Conservation (phyloP, 2,113 vertebrate species). For the Chaenocephalus aceratus region DNA sequence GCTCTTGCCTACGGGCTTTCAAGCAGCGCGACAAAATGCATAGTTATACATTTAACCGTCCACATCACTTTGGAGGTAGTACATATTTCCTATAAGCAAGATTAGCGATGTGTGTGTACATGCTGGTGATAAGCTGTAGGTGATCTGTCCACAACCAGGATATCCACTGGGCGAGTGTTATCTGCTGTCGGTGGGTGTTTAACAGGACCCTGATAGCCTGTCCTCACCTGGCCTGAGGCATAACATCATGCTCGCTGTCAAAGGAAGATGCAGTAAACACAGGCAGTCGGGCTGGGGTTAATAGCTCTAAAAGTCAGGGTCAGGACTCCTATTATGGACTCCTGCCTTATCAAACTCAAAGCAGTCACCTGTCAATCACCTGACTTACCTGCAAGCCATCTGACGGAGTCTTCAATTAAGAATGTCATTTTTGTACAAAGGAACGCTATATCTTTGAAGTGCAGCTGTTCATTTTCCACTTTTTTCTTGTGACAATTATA, state of each 20-base stretch:
- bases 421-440: conserved; percentile 49
- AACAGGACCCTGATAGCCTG: conserved; percentile 58
- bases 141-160: conserved; percentile 37
- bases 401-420: conserved; percentile 63
- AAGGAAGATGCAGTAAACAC: conserved; percentile 70
- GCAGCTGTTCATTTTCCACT: conserved; percentile 47
- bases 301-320: conserved; percentile 75
- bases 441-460: conserved; percentile 53
- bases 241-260: conserved; percentile 66
- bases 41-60: conserved; percentile 51
- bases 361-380: conserved; percentile 78
- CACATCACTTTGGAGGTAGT: conserved; percentile 35
- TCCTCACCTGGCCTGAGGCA: conserved; percentile 64
- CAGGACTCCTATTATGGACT: conserved; percentile 76
- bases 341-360: conserved; percentile 73
- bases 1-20: conserved; percentile 41
- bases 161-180: conserved; percentile 60
- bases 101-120: not conserved
- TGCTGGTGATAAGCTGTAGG: conserved; percentile 46
- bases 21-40: conserved; percentile 51
- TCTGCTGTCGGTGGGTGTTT: conserved; percentile 62
- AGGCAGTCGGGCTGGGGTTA: conserved; percentile 64
- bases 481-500: conserved; percentile 13
- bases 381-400: conserved; percentile 61
- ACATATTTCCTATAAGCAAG: conserved; percentile 39